Evolutionary conservation across 2,797 vertebrate genomes (phyloP), one percentile per base, ranked within the genome.

Genomic region (Crypturellus tataupa): DNA sequence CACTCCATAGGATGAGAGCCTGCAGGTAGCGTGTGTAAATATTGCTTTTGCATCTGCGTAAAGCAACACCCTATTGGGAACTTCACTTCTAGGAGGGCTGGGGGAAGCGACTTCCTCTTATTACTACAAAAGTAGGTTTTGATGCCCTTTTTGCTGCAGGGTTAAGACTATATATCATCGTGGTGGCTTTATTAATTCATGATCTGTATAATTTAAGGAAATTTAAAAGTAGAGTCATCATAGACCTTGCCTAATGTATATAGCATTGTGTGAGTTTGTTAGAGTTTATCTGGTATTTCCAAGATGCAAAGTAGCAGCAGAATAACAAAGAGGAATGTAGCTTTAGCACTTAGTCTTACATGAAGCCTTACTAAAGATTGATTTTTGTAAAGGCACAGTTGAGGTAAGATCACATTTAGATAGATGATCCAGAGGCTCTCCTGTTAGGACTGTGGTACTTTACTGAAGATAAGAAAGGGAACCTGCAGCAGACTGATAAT

Each of bases 391-490:
- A 86, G 70, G 40, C 56, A 58, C 77, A 71, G 49, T 76, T 80
- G 64, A 81, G 62, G 49, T n/a, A 51, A 79, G 68, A 83, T 86
- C 55, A 39, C 42, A 27, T 24, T 81, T 69, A 10, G 89, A 42
- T 1, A 80, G 49, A 69, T 53, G 60, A 68, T 29, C 67, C 29
- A 9, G 12, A 20, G 46, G 62, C 33, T 23, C 17, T n/a, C 58
- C 80, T 70, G 51, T 31, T 84, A 12, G 42, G 18, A 9, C 60
- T 89, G 68, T 91, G 49, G 58, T 93, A 6, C 70, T 4, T 90
- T 93, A 65, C 73, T 53, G 58, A 39, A 55, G 75, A 84, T 69
- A 65, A 51, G 15, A 76, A 67, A 69, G 72, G 46, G 69, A 81
- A 92, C 78, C 25, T 8, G 1, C 63, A 58, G 20, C 33, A 23